Conservation (phyloP, 2,888 invertebrate species). For the Bellardia pandia region DNA sequence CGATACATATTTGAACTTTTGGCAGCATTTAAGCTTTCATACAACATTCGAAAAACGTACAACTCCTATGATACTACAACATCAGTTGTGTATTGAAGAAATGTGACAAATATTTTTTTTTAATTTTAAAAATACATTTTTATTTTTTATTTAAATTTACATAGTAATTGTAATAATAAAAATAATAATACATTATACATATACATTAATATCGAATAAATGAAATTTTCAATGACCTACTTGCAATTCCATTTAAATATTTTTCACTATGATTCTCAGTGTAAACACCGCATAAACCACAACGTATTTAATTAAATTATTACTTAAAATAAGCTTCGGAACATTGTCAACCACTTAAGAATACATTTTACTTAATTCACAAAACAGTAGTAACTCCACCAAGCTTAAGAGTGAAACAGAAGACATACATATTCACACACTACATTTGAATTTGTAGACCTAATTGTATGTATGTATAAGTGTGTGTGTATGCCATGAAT, state of each 20-base stretch:
- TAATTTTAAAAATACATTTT: no score
- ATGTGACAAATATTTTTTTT: no score
- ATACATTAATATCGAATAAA: neutral
- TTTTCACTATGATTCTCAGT: no score
- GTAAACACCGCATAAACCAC: neutral
- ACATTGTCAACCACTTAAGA: slow-evolving; percentile 42
- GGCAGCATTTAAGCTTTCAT: no score
- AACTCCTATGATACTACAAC: no score
- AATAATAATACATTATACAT: no score
- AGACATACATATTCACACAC: neutral
- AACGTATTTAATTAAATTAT: slow-evolving; percentile 32
- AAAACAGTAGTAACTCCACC: neutral
- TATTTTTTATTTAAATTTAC: no score
- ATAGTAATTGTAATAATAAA: no score
- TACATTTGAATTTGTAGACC: neutral
- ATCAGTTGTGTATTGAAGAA: no score
- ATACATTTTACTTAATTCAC: slow-evolving; percentile 25
- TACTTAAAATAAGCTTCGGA: neutral
- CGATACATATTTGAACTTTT: no score
- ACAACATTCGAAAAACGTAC: no score
- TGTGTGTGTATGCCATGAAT: slow-evolving; percentile 2
- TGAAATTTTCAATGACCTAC: neutral
- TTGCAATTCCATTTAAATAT: neutral
- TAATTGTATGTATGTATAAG: slow-evolving; percentile 14
- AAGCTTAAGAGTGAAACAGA: slow-evolving; percentile 1